Base-by-base conservation (phyloP, 2,888 invertebrate genomes). In the Tetheella fluctuosa region DNA sequence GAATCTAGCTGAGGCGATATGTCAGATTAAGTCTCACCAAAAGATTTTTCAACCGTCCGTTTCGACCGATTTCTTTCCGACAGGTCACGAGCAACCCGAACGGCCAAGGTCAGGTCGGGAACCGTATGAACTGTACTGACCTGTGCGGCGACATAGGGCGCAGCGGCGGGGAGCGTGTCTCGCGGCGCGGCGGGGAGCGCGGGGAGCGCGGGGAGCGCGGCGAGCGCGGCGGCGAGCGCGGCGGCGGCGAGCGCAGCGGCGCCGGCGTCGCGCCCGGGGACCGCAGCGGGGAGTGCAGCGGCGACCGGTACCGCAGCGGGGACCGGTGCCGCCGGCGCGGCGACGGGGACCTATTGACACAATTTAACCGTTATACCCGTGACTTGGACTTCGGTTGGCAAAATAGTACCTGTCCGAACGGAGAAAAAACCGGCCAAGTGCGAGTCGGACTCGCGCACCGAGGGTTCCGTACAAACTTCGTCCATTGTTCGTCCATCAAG, bases 321-420 rank as follows among this genome's bases (percentile, higher is more conserved):
- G 92, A 91, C 59, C 89, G 89, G 71, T 87, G 88, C 2, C 91
- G 88, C n/a, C 94, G 91, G 0, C 94, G 89, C 0, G 94, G 89
- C 0, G 90, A 90, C n/a, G 91, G 91, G 0, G 91, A 91, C 37
- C 92, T 91, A 73, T 0, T 8, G 58, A 54, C 25, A 59, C 34
- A 52, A 15, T 25, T n/a, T n/a, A n/a, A n/a, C n/a, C n/a, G n/a
- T n/a, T n/a, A 39, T 7, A 42, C 37, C 1, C 12, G 30, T 37
- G 15, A 25, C 25, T 25, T 25, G 25, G 25, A 25, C 2, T 4
- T 25, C 25, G 25, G 25, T 25, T 25, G 3, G 6, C 6, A 25
- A 25, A 4, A 25, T 25, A 25, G 25, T 25, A 25, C 25, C n/a
- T n/a, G n/a, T n/a, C n/a, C n/a, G n/a, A n/a, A n/a, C n/a, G n/a